Base-by-base conservation (phyloP, 1,140 invertebrate species). In the Hermatobates lingyangjiaoensis region DNA sequence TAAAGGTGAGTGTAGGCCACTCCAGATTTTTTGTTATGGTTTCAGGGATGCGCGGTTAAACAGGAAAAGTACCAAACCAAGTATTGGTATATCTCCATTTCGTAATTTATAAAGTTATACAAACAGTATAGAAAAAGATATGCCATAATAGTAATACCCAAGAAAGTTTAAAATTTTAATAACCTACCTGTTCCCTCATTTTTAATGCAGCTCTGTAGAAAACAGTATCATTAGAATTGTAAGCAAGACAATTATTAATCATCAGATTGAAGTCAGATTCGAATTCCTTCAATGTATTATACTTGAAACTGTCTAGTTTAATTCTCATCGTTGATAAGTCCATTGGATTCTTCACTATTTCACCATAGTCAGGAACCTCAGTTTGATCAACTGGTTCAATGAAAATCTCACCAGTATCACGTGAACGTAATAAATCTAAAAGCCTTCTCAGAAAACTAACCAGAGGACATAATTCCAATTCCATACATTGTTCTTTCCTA, bases 321-420 rank as follows among this genome's bases (percentile, higher is more conserved):
- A 69, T 69, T 57, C 72, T 66, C 86, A 98, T 97, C 0, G 91
- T 96, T 42, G 85, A 84, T 34, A 97, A 74, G 66, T 97, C 93
- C 91, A 98, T 98, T 0, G 94, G 93, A 56, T 87, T 72, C 51
- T 87, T 82, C 0, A 98, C 90, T 49, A 95, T 83, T 15, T 87
- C 81, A 45, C 82, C 75, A 68, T 96, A 98, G 67, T 95, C 91
- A 42, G 87, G 86, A 34, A 95, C 86, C 73, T 94, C 89, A 48
- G 80, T 77, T 10, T 79, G 71, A 62, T 94, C 86, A 1, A 97
- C 93, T 1, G 93, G 93, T 64, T 94, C 84, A 0, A 79, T 79
- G 69, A 97, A 97, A 28, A 96, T 87, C 58, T 90, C 81, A 50
- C 82, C 79, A 21, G 77, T 76, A 66, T 97, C 93, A 56, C 79